phyloP scores from a whole-genome alignment of 2,888 invertebrate species.

The Phasia obesa region DNA sequence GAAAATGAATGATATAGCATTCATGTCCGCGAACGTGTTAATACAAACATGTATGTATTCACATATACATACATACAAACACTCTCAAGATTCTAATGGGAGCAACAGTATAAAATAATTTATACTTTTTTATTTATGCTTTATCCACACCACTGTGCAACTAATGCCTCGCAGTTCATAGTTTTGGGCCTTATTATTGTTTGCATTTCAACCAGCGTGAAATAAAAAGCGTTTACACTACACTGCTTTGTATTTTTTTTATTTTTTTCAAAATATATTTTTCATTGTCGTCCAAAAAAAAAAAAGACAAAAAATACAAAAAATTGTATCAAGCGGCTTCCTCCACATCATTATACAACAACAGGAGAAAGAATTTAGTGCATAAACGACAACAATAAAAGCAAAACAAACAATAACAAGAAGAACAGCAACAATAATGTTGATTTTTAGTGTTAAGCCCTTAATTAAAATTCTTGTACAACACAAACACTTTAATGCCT shows the following conservation, averaged over 20 bases:
- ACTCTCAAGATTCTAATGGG: too few relatives aligned
- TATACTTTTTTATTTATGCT: too few relatives aligned
- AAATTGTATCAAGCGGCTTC: conserved; percentile 16
- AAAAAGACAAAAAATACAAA: too few relatives aligned
- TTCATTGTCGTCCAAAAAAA: background rate
- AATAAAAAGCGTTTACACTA: conserved; percentile 7
- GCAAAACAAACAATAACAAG: conserved; percentile 33
- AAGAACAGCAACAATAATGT: conserved; percentile 54
- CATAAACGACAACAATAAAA: conserved; percentile 31
- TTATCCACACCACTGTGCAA: conserved; percentile 11
- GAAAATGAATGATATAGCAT: too few relatives aligned
- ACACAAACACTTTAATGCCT: conserved; percentile 69
- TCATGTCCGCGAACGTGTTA: too few relatives aligned
- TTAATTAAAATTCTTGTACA: conserved; percentile 71
- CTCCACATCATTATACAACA: conserved; percentile 49
- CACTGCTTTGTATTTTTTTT: background rate
- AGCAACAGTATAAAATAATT: too few relatives aligned
- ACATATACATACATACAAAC: too few relatives aligned
- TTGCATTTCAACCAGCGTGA: background rate
- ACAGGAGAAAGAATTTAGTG: conserved; percentile 46
- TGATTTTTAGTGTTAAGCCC: conserved; percentile 69
- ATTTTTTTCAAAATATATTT: background rate
- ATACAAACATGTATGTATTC: too few relatives aligned
- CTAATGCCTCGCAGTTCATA: background rate
- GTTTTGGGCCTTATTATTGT: conserved; percentile 8